A percentile compares a stretch with the other conserved stretches of the same genome.
Conservation (phyloP, 1,140 invertebrate genomes). For the Wiebesia pumilae region DNA sequence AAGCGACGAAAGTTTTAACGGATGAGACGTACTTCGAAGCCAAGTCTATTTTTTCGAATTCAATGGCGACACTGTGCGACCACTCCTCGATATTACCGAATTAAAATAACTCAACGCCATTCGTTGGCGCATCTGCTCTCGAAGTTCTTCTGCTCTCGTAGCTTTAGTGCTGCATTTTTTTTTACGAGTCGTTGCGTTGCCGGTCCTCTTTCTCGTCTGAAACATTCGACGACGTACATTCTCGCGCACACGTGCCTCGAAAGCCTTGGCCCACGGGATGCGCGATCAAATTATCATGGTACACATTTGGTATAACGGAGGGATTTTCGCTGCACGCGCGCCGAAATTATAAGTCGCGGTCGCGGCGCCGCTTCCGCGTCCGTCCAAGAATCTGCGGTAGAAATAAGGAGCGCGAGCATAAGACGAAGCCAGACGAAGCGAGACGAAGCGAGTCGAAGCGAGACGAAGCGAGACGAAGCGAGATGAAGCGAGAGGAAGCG, state of each 20-base stretch:
- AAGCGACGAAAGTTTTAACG: background rate
- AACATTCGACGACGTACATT: background rate
- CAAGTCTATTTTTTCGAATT: background rate
- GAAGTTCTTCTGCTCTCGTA: background rate
- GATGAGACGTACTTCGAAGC: background rate
- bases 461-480: conserved; percentile 3
- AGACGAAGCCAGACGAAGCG: too few relatives aligned
- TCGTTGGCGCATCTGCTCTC: conserved; percentile 11
- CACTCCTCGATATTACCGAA: conserved; percentile 17
- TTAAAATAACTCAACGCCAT: conserved; percentile 31
- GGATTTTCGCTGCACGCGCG: background rate
- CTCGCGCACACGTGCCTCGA: background rate
- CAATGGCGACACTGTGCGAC: conserved; percentile 21
- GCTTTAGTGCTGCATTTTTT: background rate
- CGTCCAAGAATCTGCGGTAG: background rate
- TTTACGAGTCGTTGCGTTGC: background rate
- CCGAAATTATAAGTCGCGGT: background rate
- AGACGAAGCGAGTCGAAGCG: conserved; percentile 3
- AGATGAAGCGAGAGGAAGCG: conserved; percentile 8
- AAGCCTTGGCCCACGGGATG: background rate
- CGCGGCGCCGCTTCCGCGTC: background rate
- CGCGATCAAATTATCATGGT: background rate
- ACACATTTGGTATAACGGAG: background rate
- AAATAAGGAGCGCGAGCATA: background rate
- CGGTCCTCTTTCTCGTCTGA: background rate